Conservation (phyloP, 2,888 invertebrate genomes). For the Drosophila hamatofila region DNA sequence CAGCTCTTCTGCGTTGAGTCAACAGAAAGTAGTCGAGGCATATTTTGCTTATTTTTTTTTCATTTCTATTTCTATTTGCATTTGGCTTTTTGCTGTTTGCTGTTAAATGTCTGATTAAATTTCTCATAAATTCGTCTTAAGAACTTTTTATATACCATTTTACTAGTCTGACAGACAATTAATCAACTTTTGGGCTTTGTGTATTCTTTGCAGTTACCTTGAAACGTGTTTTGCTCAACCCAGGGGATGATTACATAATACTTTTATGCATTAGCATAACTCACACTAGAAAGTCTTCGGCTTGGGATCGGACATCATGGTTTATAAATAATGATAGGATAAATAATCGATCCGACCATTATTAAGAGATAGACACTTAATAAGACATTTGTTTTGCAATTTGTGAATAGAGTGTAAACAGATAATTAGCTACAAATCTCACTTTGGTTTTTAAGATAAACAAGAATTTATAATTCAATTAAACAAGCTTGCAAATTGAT, state of each 20-base stretch:
- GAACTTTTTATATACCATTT: conserved; percentile 64
- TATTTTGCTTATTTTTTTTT: conserved; percentile 19
- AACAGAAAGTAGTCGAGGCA: conserved; percentile 31
- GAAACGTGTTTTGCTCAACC: conserved; percentile 41
- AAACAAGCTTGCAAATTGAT: conserved; percentile 26
- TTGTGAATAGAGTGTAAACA: conserved; percentile 19
- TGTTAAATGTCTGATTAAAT: conserved; percentile 30
- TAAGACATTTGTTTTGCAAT: conserved; percentile 22
- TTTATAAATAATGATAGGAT: conserved; percentile 50
- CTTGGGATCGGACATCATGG: conserved; percentile 53
- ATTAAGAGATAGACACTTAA: conserved; percentile 26
- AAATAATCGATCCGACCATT: conserved; percentile 1
- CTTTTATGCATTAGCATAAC: conserved; percentile 44
- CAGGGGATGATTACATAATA: conserved; percentile 46
- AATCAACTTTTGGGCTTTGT: conserved; percentile 61
- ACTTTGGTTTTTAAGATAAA: conserved; percentile 18
- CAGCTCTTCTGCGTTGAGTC: conserved; percentile 34
- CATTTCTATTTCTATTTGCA: conserved; percentile 1
- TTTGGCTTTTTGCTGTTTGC: not conserved
- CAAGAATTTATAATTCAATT: conserved; percentile 41
- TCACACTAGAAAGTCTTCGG: conserved; percentile 66
- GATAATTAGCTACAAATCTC: conserved; percentile 22
- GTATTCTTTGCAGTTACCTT: conserved; percentile 5
- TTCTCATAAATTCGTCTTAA: conserved; percentile 49
- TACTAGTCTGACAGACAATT: conserved; percentile 67